Percentiles rank a stretch among this genome's conserved stretches.
These are phyloP conservation scores for Saccopteryx leptura DNA, from an alignment of 2,113 vertebrate species.

Conservation along the genomic window DNA sequence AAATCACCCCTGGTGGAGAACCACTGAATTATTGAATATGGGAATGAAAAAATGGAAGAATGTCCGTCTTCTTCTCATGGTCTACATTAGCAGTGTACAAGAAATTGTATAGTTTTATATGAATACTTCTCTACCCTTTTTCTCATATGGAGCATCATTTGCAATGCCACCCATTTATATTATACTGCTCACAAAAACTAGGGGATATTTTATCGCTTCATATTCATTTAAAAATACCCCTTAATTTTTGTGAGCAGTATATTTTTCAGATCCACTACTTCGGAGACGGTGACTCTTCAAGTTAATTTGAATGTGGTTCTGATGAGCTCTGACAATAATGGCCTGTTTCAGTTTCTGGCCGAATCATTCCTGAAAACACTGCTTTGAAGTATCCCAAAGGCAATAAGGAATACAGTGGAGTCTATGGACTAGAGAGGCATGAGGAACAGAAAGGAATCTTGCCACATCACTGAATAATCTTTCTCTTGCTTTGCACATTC, in stretches of 20 bases:
- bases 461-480: background rate
- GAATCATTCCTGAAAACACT: background rate
- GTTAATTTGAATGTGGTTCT: conserved; percentile 17
- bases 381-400: conserved; percentile 8
- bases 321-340: background rate
- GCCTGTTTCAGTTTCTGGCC: background rate
- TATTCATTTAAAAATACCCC: no score
- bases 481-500: conserved; percentile 34
- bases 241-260: no score
- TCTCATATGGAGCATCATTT: background rate
- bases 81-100: background rate
- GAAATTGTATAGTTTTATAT: conserved; percentile 25
- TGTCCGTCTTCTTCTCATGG: background rate
- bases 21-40: background rate
- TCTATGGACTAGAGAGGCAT: background rate
- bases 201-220: no score
- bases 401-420: background rate
- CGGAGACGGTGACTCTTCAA: background rate
- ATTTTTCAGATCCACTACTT: background rate
- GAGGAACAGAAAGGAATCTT: background rate
- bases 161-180: background rate
- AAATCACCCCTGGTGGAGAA: conserved; percentile 15
- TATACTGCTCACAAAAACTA: no score
- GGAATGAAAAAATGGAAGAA: conserved; percentile 23
- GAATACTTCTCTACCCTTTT: background rate